phyloP scores from a whole-genome alignment of 2,113 vertebrate genomes.

The Abramis brama region DNA sequence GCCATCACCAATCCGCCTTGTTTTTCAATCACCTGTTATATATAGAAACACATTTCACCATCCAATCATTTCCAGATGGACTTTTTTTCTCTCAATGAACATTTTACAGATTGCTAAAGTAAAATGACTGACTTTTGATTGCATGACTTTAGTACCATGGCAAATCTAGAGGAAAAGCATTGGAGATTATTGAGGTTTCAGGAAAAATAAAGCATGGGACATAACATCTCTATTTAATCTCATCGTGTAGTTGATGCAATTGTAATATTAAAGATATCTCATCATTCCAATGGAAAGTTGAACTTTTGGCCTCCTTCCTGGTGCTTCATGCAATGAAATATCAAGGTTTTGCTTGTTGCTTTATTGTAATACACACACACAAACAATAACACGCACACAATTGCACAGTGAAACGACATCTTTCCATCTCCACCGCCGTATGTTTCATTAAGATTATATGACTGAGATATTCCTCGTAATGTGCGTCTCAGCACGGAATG shows the following conservation, averaged over 20 bases:
- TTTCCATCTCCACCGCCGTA: slow-evolving; percentile 62
- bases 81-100: no score
- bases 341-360: slow-evolving; percentile 9
- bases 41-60: background rate
- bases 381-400: slow-evolving; percentile 5
- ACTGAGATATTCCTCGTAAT: slow-evolving; percentile 76
- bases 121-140: background rate
- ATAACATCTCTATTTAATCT: background rate
- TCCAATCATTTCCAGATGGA: background rate
- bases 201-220: no score
- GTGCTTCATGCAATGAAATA: background rate
- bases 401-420: slow-evolving; percentile 36
- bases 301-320: slow-evolving; percentile 6
- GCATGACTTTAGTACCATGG: background rate
- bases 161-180: background rate
- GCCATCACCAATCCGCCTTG: no score
- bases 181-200: background rate
- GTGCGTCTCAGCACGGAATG: slow-evolving; percentile 76
- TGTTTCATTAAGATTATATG: slow-evolving; percentile 76
- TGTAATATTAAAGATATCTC: background rate
- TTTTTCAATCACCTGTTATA: background rate
- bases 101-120: background rate
- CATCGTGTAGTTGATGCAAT: background rate
- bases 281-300: background rate
- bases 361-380: background rate